Evolutionary conservation across 2,113 vertebrate species (phyloP), one percentile per base, ranked within the genome.

Genomic region (Chionodraco myersi): DNA sequence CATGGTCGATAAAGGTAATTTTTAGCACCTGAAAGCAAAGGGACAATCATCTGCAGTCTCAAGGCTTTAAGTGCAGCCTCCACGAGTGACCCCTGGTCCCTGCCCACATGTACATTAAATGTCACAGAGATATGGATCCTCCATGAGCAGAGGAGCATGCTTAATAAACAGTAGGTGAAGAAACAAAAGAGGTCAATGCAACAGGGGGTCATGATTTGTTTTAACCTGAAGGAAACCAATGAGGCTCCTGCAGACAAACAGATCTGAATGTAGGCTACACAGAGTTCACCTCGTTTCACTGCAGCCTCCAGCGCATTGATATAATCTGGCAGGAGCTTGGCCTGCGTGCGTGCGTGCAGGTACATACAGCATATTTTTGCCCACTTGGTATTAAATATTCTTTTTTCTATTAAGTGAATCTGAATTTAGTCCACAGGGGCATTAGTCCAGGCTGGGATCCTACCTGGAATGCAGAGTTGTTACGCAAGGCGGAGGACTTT

Each of bases 381-480:
- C 60, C 36, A 18, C 41, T 66, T 44, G 30, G 10, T 63, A 7
- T 60, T 18, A 64, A n/a, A 62, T 65, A 4, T 48, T 0, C 0
- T 34, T 26, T 48, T 72, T 47, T 53, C 45, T 52, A 36, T 26
- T 30, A 64, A 74, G 47, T 51, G 9, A 59, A 53, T 45, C 48
- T n/a, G 54, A 13, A n/a, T 57, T 48, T 9, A 18, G 70, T 80
- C 79, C 67, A 26, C 70, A 11, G 61, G 69, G 78, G 71, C 52
- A 75, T 75, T 54, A 36, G 76, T 15, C 60, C 56, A 9, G 72
- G 13, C 80, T 9, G 60, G 77, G 83, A 86, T 80, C 60, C 68
- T 72, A 91, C 87, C 86, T 91, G 86, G 84, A 89, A 88, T 84
- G 86, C 84, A 59, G 83, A 16, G 52, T 77, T 70, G 75, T 91